Conservation (phyloP, 2,113 vertebrate genomes). For the human region DNA sequence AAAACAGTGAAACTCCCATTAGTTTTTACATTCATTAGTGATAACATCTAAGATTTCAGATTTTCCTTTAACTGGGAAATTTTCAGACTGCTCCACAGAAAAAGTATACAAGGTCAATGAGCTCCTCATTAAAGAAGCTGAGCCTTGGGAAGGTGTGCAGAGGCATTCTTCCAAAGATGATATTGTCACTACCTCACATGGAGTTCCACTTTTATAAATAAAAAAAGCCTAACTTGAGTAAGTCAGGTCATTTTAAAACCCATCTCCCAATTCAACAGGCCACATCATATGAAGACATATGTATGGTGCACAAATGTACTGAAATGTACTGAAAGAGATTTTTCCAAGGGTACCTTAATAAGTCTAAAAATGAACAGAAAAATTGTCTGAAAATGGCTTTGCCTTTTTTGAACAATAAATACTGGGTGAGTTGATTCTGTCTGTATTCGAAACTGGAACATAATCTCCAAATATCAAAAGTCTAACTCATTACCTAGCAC, state of each 20-base stretch:
- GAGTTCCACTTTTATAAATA: slow-evolving; percentile 61
- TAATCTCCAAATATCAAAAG: slow-evolving; percentile 19
- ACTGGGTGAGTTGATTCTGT: not conserved
- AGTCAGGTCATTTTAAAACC: slow-evolving; percentile 26
- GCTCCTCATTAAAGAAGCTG: slow-evolving; percentile 52
- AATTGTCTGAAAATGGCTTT: slow-evolving; percentile 11
- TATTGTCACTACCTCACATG: slow-evolving; percentile 60
- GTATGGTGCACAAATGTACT: not conserved
- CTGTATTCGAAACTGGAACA: not conserved
- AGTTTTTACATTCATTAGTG: slow-evolving; percentile 66
- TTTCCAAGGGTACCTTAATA: not conserved
- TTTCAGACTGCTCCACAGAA: slow-evolving; percentile 49
- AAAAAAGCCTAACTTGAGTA: slow-evolving; percentile 27
- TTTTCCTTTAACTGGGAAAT: slow-evolving; percentile 56
- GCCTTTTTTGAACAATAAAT: slow-evolving; percentile 9
- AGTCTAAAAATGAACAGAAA: not conserved
- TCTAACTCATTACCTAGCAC: not conserved
- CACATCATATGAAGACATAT: not conserved
- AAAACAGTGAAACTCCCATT: slow-evolving; percentile 75
- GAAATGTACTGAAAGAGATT: not conserved
- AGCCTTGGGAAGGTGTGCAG: slow-evolving; percentile 58
- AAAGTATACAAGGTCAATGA: slow-evolving; percentile 4
- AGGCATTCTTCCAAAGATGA: slow-evolving; percentile 60
- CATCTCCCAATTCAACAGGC: not conserved
- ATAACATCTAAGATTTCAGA: slow-evolving; percentile 74